Evolutionary conservation across 2,113 vertebrate species (phyloP).

Genomic region (Pterophyllum scalare): DNA sequence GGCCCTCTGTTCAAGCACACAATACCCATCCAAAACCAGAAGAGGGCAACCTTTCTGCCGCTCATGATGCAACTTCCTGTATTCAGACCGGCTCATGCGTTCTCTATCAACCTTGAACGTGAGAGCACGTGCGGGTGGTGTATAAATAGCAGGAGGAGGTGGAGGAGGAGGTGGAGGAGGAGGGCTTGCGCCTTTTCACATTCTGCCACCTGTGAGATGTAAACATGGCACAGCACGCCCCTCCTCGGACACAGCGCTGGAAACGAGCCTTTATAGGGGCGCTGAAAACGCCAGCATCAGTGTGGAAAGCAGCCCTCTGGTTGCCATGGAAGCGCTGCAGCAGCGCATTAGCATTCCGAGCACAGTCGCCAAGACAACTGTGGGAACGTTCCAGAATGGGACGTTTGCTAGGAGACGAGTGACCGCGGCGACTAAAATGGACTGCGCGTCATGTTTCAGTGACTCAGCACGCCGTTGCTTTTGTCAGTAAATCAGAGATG

Average conservation of each 20-base stretch:
- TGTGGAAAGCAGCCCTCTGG: constrained; percentile 39
- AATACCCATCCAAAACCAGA: constrained; percentile 59
- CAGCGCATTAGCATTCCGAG: constrained; percentile 54
- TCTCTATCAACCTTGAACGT: constrained; percentile 52
- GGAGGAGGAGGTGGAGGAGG: too few species aligned
- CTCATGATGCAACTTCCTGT: constrained; percentile 71
- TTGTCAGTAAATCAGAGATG: too few species aligned
- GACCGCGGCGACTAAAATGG: background rate
- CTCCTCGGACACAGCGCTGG: background rate
- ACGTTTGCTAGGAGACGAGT: constrained; percentile 11
- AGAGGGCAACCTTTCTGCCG: constrained; percentile 58
- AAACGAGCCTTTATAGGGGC: background rate
- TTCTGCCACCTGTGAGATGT: constrained; percentile 19
- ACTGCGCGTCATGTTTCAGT: background rate
- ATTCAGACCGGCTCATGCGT: constrained; percentile 16
- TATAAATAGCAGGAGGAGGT: constrained; percentile 31
- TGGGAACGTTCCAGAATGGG: constrained; percentile 57
- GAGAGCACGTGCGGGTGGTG: background rate
- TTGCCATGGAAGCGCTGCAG: constrained; percentile 70
- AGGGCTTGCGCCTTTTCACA: background rate
- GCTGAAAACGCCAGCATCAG: background rate
- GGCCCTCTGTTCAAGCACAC: constrained; percentile 10
- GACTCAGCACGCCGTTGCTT: too few species aligned
- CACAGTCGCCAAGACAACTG: constrained; percentile 44
- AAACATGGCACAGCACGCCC: background rate